A percentile compares a stretch with the other conserved stretches of the same genome.
phyloP scores from a whole-genome alignment of 1,140 invertebrate genomes.

The Lycorma delicatula region DNA sequence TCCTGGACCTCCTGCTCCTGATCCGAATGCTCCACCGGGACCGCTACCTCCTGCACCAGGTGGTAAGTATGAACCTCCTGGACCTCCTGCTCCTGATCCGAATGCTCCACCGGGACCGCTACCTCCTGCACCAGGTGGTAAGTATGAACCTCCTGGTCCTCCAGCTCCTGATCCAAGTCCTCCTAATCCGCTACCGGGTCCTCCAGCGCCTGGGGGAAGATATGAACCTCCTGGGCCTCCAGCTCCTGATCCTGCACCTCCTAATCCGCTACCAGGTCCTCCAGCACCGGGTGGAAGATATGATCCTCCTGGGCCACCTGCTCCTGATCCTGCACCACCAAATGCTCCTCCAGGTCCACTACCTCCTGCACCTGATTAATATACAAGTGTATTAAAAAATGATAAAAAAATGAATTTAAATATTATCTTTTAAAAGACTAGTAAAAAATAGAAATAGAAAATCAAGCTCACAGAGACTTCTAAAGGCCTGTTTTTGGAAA shows the following conservation, averaged over 20 bases:
- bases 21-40: neutral
- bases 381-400: no score
- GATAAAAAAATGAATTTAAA: no score
- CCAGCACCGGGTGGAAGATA: neutral
- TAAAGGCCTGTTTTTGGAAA: no score
- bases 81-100: neutral
- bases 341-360: neutral
- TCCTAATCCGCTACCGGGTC: no score
- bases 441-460: no score
- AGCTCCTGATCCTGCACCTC: slow-evolving; percentile 6
- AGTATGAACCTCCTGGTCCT: neutral
- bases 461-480: no score
- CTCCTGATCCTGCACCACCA: slow-evolving; percentile 1
- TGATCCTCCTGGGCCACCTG: neutral
- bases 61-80: neutral
- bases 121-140: neutral
- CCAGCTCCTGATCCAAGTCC: slow-evolving; percentile 4
- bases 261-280: neutral
- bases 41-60: neutral
- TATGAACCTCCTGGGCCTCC: neutral
- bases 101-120: neutral
- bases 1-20: neutral
- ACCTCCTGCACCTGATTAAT: slow-evolving; percentile 2
- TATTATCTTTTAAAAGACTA: no score
- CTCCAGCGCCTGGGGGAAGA: no score